phyloP scores from a whole-genome alignment of 64 coral and sea anemone genomes.

The Pocillopora verrucosa region DNA sequence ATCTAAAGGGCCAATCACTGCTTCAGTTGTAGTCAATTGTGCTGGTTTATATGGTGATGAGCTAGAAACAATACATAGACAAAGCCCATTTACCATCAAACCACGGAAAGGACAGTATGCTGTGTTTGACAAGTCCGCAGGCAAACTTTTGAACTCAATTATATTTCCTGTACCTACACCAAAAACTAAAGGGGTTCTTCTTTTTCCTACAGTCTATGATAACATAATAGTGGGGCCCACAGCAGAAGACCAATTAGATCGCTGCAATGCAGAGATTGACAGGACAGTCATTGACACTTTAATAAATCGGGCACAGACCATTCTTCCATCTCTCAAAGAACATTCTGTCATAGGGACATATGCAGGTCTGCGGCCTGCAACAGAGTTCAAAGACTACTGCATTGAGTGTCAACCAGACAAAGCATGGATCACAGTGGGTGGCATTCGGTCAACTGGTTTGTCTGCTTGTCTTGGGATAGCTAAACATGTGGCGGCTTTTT shows the following conservation, averaged over 20 bases:
- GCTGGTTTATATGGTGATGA: conserved; percentile 76
- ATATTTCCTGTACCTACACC: conserved; percentile 67
- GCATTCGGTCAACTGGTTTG: conserved; percentile 75
- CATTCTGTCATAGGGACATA: conserved; percentile 66
- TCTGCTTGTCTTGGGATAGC: conserved; percentile 86
- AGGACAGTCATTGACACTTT: conserved; percentile 38
- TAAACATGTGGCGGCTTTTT: conserved; percentile 41
- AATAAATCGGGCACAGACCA: conserved; percentile 35
- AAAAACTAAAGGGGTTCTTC: conserved; percentile 62
- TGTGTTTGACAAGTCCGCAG: conserved; percentile 68
- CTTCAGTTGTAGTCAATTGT: conserved; percentile 76
- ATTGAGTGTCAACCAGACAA: conserved; percentile 43
- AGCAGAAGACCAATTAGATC: conserved; percentile 69
- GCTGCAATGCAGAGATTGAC: conserved; percentile 45
- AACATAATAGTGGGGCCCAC: conserved; percentile 76
- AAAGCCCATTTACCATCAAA: conserved; percentile 79
- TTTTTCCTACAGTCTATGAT: conserved; percentile 74
- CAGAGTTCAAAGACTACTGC: conserved; percentile 66
- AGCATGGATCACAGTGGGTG: conserved; percentile 73
- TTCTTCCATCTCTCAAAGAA: conserved; percentile 49
- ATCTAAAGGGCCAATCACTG: conserved; percentile 21
- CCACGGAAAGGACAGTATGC: conserved; percentile 80
- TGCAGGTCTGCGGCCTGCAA: conserved; percentile 75
- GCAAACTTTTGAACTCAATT: conserved; percentile 59
- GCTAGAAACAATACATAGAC: conserved; percentile 49